phyloP scores from a whole-genome alignment of 2,888 invertebrate species.

The Tipula helvola region DNA sequence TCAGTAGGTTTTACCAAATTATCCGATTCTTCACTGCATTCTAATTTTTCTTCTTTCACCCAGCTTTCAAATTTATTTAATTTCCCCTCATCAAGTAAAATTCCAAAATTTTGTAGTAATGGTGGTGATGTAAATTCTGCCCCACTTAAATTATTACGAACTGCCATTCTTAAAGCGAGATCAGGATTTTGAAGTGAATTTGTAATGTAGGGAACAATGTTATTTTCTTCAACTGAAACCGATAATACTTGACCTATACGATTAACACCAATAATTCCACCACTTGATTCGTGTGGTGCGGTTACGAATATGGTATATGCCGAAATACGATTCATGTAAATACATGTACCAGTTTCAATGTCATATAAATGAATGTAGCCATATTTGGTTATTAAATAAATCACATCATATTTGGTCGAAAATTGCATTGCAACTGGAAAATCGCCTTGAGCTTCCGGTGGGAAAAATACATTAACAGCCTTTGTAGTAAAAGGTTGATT shows the following conservation, averaged over 20 bases:
- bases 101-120: constrained; percentile 96
- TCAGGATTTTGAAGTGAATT: constrained; percentile 94
- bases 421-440: constrained; percentile 99
- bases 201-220: constrained; percentile 93
- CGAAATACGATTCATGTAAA: constrained; percentile 98
- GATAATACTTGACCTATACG: constrained; percentile 86
- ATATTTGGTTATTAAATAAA: constrained; percentile 96
- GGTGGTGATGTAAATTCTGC: constrained; percentile 97
- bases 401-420: constrained; percentile 89
- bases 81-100: constrained; percentile 93
- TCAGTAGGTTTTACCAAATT: constrained; percentile 97
- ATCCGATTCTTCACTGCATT: constrained; percentile 97
- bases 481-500: constrained; percentile 98
- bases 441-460: constrained; percentile 94
- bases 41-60: constrained; percentile 96
- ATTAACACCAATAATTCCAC: constrained; percentile 90
- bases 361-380: constrained; percentile 98
- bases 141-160: constrained; percentile 89
- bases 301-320: constrained; percentile 98
- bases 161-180: constrained; percentile 86
- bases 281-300: constrained; percentile 86
- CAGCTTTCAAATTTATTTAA: constrained; percentile 97
- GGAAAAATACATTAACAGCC: constrained; percentile 98
- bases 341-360: constrained; percentile 92
- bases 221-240: constrained; percentile 98